Percentiles rank a stretch among this genome's conserved stretches.
phyloP scores from a whole-genome alignment of 1,140 invertebrate genomes.

The Drosophila orena region DNA sequence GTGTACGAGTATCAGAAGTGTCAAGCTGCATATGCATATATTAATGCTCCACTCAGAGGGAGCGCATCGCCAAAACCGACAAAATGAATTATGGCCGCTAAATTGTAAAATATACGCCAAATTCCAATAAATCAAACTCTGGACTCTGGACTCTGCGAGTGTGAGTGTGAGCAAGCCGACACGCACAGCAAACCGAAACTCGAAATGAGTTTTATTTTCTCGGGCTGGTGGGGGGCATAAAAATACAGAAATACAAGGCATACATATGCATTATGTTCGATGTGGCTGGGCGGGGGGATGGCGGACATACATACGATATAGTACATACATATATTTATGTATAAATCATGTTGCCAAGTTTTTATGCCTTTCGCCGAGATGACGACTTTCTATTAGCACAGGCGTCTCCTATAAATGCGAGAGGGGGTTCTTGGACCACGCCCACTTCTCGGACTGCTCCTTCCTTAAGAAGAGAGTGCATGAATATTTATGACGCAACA shows the following conservation, averaged over 20 bases:
- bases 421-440: constrained; percentile 10
- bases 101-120: constrained; percentile 82
- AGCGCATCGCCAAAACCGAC: constrained; percentile 74
- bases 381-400: constrained; percentile 75
- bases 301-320: constrained; percentile 36
- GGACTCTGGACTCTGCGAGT: constrained; percentile 29
- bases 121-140: constrained; percentile 78
- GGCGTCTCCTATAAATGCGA: constrained; percentile 60
- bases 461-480: constrained; percentile 57
- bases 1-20: constrained; percentile 32
- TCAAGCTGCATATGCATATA: constrained; percentile 62
- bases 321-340: constrained; percentile 53
- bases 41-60: constrained; percentile 65
- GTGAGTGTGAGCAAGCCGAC: neutral
- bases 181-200: constrained; percentile 33
- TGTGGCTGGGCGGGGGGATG: constrained; percentile 34
- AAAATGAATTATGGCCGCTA: constrained; percentile 83
- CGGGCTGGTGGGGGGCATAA: constrained; percentile 38
- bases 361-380: constrained; percentile 69
- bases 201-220: constrained; percentile 67
- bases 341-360: constrained; percentile 83
- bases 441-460: constrained; percentile 5
- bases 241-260: constrained; percentile 44
- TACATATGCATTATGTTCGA: constrained; percentile 68
- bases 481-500: constrained; percentile 83